phyloP scores from a whole-genome alignment of 2,113 vertebrate genomes.

The Dromas ardeola region DNA sequence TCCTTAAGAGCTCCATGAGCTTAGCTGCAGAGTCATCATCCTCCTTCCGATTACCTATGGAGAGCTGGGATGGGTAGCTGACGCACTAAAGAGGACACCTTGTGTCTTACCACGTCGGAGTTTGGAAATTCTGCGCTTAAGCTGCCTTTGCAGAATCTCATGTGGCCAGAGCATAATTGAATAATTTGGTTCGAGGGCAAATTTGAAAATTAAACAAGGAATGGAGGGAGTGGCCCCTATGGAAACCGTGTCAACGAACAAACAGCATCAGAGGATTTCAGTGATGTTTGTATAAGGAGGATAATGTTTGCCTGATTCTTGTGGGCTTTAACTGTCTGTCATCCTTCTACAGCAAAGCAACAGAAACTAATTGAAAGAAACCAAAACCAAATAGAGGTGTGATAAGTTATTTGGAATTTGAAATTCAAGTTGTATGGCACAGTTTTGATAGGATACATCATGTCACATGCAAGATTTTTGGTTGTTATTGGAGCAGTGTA shows the following conservation, averaged over 20 bases:
- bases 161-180: conserved; percentile 18
- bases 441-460: neutral
- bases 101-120: neutral
- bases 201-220: conserved; percentile 53
- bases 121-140: neutral
- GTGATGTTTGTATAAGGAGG: conserved; percentile 45
- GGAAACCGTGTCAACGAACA: conserved; percentile 24
- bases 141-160: neutral
- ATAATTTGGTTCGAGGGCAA: conserved; percentile 38
- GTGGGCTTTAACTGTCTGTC: conserved; percentile 6
- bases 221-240: conserved; percentile 10
- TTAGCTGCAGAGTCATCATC: conserved; percentile 7
- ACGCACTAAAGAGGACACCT: neutral
- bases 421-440: neutral
- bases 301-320: conserved; percentile 47
- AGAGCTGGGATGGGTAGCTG: neutral
- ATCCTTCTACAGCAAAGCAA: neutral
- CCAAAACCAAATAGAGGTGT: neutral
- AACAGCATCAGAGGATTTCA: conserved; percentile 44
- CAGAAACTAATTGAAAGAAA: conserved; percentile 24
- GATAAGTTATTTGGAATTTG: neutral
- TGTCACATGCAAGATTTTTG: neutral
- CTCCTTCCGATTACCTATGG: neutral
- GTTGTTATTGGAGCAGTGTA: neutral
- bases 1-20: conserved; percentile 4